phyloP scores from a whole-genome alignment of 2,888 invertebrate genomes.

The Platycheirus albimanus region DNA sequence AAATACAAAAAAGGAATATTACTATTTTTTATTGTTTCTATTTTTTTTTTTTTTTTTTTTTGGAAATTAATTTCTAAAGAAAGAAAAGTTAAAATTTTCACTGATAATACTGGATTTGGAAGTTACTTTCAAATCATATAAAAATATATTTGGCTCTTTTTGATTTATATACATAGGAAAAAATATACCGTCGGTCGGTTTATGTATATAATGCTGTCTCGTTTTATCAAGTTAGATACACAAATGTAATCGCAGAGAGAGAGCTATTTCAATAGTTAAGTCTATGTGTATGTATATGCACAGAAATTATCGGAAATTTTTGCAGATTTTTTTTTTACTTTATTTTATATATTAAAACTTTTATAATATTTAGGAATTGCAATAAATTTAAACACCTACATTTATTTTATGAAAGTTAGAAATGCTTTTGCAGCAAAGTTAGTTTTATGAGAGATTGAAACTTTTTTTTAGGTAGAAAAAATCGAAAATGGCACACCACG shows the following conservation, averaged over 20 bases:
- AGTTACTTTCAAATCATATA: slow-evolving; percentile 14
- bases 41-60: no score
- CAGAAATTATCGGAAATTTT: slow-evolving; percentile 73
- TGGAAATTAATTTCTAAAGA: slow-evolving; percentile 39
- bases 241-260: slow-evolving; percentile 44
- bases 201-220: slow-evolving; percentile 9
- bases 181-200: slow-evolving; percentile 20
- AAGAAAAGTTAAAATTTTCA: slow-evolving; percentile 14
- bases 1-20: slow-evolving; percentile 55
- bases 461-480: slow-evolving; percentile 60
- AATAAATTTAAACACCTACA: slow-evolving; percentile 58
- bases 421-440: slow-evolving; percentile 62
- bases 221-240: slow-evolving; percentile 42
- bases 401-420: slow-evolving; percentile 61
- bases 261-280: slow-evolving; percentile 13
- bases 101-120: slow-evolving; percentile 27
- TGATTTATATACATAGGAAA: slow-evolving; percentile 16
- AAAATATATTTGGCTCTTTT: slow-evolving; percentile 32
- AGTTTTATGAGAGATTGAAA: slow-evolving; percentile 44
- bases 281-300: slow-evolving; percentile 60
- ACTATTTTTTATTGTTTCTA: no score
- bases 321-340: slow-evolving; percentile 51
- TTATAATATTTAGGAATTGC: no score
- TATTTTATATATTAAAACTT: slow-evolving; percentile 36
- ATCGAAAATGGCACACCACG: slow-evolving; percentile 75